Percentiles rank a stretch among this genome's conserved stretches.
Conservation (phyloP, 2,888 invertebrate species). For the Tetrapedia diversipes region DNA sequence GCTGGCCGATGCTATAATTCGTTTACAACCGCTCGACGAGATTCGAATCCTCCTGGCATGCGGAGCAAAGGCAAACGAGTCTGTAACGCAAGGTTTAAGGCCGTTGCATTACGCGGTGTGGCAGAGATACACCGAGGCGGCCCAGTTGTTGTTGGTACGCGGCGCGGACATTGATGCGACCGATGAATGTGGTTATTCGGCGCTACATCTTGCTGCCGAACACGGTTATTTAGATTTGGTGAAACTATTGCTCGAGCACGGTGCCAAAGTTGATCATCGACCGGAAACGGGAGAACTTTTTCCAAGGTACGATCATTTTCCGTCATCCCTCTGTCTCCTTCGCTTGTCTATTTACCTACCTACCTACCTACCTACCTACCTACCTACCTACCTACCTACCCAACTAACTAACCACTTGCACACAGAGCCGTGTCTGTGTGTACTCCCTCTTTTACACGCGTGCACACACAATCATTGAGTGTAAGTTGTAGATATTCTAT, state of each 20-base stretch:
- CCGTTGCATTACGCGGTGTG: constrained; percentile 97
- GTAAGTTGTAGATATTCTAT: too few relatives aligned
- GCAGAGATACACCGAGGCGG: constrained; percentile 92
- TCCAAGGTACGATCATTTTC: constrained; percentile 82
- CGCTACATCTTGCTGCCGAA: constrained; percentile 95
- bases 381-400: too few relatives aligned
- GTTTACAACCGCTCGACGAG: constrained; percentile 94
- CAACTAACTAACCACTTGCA: too few relatives aligned
- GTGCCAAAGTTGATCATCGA: constrained; percentile 91
- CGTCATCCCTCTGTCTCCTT: too few relatives aligned
- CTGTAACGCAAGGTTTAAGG: constrained; percentile 93
- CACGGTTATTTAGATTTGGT: constrained; percentile 90
- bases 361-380: too few relatives aligned
- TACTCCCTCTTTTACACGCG: too few relatives aligned
- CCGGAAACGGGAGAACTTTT: constrained; percentile 89
- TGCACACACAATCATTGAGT: too few relatives aligned
- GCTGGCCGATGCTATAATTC: constrained; percentile 94
- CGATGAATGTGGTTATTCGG: constrained; percentile 96
- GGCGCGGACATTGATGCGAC: constrained; percentile 92
- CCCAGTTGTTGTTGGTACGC: constrained; percentile 90
- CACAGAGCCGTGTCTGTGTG: too few relatives aligned
- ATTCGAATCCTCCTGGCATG: constrained; percentile 93
- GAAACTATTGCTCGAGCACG: constrained; percentile 89
- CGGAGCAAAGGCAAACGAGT: constrained; percentile 92
- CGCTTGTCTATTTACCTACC: neutral